Conservation (phyloP, 23 tunicate genomes). For the Diplosoma virens region DNA sequence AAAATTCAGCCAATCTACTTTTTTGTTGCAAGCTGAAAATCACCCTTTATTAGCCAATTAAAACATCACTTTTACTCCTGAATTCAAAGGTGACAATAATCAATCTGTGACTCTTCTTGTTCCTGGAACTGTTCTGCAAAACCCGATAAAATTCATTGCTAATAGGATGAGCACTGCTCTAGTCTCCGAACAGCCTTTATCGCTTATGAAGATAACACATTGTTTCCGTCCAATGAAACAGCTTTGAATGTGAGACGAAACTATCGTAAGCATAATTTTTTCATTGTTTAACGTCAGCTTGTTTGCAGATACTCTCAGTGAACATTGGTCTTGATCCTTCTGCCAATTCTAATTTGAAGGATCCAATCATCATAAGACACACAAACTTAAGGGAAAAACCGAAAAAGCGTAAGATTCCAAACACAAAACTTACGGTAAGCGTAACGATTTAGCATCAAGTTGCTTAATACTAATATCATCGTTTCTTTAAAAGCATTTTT, state of each 20-base stretch:
- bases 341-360: neutral
- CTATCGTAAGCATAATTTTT: neutral
- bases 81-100: neutral
- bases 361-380: constrained; percentile 1
- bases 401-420: neutral
- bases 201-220: neutral
- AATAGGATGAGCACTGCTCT: neutral
- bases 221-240: neutral
- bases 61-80: neutral
- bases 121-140: neutral
- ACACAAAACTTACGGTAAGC: neutral
- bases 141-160: neutral
- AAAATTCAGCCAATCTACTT: too few relatives aligned
- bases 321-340: neutral
- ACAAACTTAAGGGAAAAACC: neutral
- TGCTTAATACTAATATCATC: too few relatives aligned
- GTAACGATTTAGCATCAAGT: too few relatives aligned
- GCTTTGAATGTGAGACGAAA: neutral
- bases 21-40: too few relatives aligned
- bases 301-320: constrained; percentile 12
- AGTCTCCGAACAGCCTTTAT: neutral
- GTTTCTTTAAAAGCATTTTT: too few relatives aligned
- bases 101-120: neutral
- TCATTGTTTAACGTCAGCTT: neutral
- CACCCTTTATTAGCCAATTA: too few relatives aligned